Percentiles rank a stretch among this genome's conserved stretches.
Evolutionary conservation across 1,140 invertebrate genomes (phyloP).

Genomic region (Vanessa atalanta): DNA sequence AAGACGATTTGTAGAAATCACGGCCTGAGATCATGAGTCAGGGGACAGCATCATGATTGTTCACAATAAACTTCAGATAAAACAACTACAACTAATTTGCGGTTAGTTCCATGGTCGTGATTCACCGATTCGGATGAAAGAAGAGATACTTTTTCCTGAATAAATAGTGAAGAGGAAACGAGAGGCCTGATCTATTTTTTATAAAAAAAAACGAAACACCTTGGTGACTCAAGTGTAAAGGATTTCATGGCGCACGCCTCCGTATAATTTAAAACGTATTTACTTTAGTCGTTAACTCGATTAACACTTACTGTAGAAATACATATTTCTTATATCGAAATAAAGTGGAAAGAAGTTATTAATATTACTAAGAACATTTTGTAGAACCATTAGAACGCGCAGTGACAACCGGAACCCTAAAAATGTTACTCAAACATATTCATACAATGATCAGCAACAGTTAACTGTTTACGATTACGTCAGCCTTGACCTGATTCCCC

Average conservation of each 20-base stretch:
- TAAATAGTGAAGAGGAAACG: conserved; percentile 34
- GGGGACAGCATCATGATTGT: conserved; percentile 38
- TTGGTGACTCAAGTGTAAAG: conserved; percentile 43
- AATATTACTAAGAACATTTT: not conserved
- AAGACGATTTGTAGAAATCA: conserved; percentile 47
- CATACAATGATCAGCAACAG: conserved; percentile 36
- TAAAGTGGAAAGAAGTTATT: not conserved
- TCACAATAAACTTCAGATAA: conserved; percentile 44
- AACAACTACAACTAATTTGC: conserved; percentile 62
- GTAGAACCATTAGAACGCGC: not conserved
- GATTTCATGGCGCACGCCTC: conserved; percentile 19
- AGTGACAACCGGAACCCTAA: not conserved
- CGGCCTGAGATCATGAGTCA: conserved; percentile 56
- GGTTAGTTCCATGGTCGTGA: conserved; percentile 55
- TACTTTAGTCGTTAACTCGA: not conserved
- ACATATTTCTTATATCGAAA: not conserved
- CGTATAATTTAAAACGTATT: conserved; percentile 8
- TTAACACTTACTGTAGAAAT: not conserved
- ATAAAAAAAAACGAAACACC: conserved; percentile 39
- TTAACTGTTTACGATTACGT: conserved; percentile 33
- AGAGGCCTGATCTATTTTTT: conserved; percentile 37
- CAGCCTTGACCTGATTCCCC: conserved; percentile 41
- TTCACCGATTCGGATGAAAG: conserved; percentile 37
- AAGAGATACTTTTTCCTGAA: conserved; percentile 38
- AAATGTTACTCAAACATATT: conserved; percentile 10